Base-by-base conservation (phyloP, 2,113 vertebrate genomes). In the Corythoichthys intestinalis region DNA sequence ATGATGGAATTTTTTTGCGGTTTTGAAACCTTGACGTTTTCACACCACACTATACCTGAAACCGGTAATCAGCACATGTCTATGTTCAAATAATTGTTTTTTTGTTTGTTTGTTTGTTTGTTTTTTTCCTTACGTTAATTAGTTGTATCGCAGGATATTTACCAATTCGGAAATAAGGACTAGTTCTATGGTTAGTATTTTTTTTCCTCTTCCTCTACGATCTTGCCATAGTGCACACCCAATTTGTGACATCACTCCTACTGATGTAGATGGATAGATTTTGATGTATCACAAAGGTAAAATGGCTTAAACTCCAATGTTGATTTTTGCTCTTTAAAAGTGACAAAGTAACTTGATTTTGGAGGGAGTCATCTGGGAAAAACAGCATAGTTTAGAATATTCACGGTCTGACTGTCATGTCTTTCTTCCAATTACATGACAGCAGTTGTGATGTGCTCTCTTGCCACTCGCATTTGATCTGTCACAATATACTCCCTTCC, bases 401-500 rank as follows among this genome's bases (percentile, higher is more conserved):
- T 35, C 17, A 9, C 56, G n/a, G 28, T 69, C 59, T 37, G 39
- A 64, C 61, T 79, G 71, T 79, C 75, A 71, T 65, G 54, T 80
- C 70, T 38, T 67, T 66, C 67, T 57, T 39, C 69, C 60, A 52
- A 65, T 60, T 47, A 15, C 37, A 75, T 69, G 70, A 72, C 71
- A 62, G 48, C 63, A 66, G 41, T 46, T 67, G 52, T 11, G 41
- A 69, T 63, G 54, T 65, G 64, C 71, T 72, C 60, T 69, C 60
- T 66, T 83, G 81, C 74, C 78, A 79, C 75, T 85, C 81, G 81
- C 71, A 79, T 67, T 69, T 76, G 71, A 78, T 78, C 80, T 82
- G 74, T 85, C 83, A 83, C 72, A 86, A 83, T 77, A 83, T 44
- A 75, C 77, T 83, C 83, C 69, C 76, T 71, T 75, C 71, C 74